Evolutionary conservation across 2,113 vertebrate genomes (phyloP).

Genomic region (Tympanuchus pallidicinctus): DNA sequence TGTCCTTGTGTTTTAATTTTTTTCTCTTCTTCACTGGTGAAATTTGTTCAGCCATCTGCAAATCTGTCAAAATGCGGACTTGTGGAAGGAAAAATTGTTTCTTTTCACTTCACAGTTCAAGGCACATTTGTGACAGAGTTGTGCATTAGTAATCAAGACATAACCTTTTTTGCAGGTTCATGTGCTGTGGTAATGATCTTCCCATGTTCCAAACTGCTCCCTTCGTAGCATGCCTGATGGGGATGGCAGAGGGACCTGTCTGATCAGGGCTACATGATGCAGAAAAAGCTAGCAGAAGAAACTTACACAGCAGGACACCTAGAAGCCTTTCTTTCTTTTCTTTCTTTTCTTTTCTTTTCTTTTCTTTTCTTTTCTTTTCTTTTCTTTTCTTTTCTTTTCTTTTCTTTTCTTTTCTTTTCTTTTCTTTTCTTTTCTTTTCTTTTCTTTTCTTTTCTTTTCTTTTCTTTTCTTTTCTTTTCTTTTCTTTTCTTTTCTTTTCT

Average conservation of each 20-base stretch:
- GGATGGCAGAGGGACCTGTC: background rate
- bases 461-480: no score
- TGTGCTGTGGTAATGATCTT: background rate
- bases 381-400: no score
- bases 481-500: no score
- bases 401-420: no score
- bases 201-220: background rate
- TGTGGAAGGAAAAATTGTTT: background rate
- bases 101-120: conserved; percentile 31
- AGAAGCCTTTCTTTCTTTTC: background rate
- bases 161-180: background rate
- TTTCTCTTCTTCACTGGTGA: background rate
- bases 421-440: no score
- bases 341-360: no score
- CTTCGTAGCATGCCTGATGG: background rate
- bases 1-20: conserved; percentile 30
- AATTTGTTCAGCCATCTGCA: conserved; percentile 29
- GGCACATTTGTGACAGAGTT: background rate
- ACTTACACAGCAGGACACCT: background rate
- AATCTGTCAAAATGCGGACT: background rate
- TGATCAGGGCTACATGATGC: background rate
- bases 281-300: background rate
- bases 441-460: no score
- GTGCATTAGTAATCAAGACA: background rate
- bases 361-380: no score